Evolutionary conservation across 2,888 invertebrate species (phyloP).

Genomic region (Dolomedes plantarius): DNA sequence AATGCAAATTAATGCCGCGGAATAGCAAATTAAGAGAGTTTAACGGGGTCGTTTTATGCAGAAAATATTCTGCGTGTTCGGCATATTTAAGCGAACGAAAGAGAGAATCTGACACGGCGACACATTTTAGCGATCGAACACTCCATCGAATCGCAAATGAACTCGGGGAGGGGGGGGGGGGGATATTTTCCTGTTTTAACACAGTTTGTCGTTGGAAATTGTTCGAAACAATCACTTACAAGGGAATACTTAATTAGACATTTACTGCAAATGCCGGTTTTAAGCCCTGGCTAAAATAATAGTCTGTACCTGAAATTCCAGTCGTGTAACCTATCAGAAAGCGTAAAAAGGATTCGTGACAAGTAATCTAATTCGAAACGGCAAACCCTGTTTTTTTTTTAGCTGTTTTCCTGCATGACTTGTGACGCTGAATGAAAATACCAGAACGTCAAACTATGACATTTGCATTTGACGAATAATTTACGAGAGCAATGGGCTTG

Average conservation of each 20-base stretch:
- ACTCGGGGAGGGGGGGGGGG: too few relatives aligned
- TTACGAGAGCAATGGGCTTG: too few relatives aligned
- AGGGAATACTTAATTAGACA: not conserved
- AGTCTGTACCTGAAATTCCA: not conserved
- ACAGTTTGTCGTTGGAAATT: not conserved
- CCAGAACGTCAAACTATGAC: too few relatives aligned
- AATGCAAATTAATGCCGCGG: not conserved
- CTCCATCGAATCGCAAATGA: constrained; percentile 1
- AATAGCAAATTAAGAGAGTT: not conserved
- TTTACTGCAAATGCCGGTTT: not conserved
- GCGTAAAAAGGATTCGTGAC: not conserved
- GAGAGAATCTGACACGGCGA: not conserved
- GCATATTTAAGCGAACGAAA: not conserved
- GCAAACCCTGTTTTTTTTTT: too few relatives aligned
- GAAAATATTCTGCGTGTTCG: constrained; percentile 6
- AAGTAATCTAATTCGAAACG: not conserved
- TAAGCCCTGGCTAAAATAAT: not conserved
- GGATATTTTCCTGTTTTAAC: not conserved
- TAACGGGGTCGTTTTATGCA: not conserved
- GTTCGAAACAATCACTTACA: not conserved
- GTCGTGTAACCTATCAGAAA: not conserved
- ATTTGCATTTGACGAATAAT: too few relatives aligned
- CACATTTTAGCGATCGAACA: not conserved
- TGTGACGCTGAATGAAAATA: too few relatives aligned
- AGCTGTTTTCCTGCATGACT: too few relatives aligned